A percentile compares a stretch with the other conserved stretches of the same genome.
Evolutionary conservation across 2,888 invertebrate species (phyloP).

Genomic region (Pelosia muscerda): DNA sequence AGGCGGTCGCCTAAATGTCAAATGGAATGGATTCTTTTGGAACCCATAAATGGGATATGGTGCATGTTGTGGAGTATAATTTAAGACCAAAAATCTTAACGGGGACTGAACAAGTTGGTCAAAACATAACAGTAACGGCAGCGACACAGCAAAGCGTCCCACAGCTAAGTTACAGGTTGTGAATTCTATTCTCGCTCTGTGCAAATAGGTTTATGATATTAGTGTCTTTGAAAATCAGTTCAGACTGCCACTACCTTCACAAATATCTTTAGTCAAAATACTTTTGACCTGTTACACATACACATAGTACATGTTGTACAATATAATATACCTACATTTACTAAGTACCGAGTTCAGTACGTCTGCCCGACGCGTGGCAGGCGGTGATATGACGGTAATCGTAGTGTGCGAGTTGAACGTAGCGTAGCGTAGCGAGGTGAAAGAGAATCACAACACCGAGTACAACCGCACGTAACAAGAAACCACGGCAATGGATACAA

Average conservation of each 20-base stretch:
- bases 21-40: neutral
- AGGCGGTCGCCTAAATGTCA: too few species aligned
- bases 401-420: conserved; percentile 12
- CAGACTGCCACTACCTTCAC: neutral
- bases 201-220: too few species aligned
- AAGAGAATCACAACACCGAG: conserved; percentile 19
- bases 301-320: too few species aligned
- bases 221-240: too few species aligned
- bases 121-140: too few species aligned
- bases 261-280: neutral
- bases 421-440: conserved; percentile 13
- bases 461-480: conserved; percentile 31
- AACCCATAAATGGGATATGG: neutral
- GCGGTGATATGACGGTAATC: conserved; percentile 8
- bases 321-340: neutral
- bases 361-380: neutral
- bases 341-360: neutral
- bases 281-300: neutral
- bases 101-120: too few species aligned
- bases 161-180: too few species aligned
- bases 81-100: too few species aligned
- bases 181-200: too few species aligned
- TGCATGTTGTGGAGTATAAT: too few species aligned
- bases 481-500: conserved; percentile 44
- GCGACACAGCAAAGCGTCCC: too few species aligned